phyloP scores from a whole-genome alignment of 2,888 invertebrate species.

The Elysia crispata region DNA sequence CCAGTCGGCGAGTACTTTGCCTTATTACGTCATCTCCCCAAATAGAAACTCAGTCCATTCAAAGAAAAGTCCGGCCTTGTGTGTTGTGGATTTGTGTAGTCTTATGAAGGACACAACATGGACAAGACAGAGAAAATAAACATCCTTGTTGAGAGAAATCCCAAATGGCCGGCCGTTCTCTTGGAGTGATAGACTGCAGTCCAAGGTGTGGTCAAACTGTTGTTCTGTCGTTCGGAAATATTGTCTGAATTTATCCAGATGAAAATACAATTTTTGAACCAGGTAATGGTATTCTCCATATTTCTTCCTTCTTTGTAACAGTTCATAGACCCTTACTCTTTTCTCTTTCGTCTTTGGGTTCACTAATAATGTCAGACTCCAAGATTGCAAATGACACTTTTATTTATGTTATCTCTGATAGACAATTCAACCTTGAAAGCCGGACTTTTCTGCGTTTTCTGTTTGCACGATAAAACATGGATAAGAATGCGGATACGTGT shows the following conservation, averaged over 20 bases:
- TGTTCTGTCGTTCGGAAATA: slow-evolving; percentile 4
- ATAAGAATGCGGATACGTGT: background rate
- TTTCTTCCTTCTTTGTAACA: background rate
- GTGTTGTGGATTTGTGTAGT: background rate
- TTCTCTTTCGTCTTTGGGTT: slow-evolving; percentile 1
- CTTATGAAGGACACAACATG: slow-evolving; percentile 1
- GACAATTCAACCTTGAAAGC: background rate
- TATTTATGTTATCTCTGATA: background rate
- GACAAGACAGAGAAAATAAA: too few relatives aligned
- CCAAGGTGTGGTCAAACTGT: slow-evolving; percentile 1
- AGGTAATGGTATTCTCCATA: slow-evolving; percentile 1
- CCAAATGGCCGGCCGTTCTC: too few relatives aligned
- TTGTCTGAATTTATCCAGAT: background rate
- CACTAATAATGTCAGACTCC: background rate
- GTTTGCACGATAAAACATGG: background rate
- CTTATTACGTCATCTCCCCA: background rate
- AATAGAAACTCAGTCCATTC: slow-evolving; percentile 1
- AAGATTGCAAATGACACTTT: background rate
- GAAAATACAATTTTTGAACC: background rate
- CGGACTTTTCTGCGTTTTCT: background rate
- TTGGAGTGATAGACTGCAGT: too few relatives aligned
- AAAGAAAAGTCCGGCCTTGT: background rate
- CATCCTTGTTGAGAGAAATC: too few relatives aligned
- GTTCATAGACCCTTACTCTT: background rate
- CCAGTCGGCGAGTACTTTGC: background rate